Evolutionary conservation across 2,797 vertebrate genomes (phyloP).

Genomic region (Pangasius djambal): DNA sequence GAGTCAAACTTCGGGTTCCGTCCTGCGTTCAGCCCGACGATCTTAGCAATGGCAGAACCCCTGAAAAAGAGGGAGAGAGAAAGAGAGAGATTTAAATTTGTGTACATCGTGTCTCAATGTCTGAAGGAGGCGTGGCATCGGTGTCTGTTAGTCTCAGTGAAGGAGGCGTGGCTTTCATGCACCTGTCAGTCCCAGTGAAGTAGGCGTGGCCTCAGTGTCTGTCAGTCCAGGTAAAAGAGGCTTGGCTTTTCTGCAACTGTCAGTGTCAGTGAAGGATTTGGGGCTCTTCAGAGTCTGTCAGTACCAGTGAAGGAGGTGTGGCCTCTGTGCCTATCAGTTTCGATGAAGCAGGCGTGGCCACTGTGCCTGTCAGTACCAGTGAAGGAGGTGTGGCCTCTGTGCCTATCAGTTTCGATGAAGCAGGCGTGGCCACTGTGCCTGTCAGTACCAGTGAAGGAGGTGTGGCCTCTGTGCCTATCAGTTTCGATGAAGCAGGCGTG

Average conservation of each 20-base stretch:
- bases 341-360: background rate
- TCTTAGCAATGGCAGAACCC: constrained; percentile 96
- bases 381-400: background rate
- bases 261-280: background rate
- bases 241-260: too few species aligned
- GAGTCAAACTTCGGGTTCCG: constrained; percentile 81
- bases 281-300: background rate
- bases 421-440: background rate
- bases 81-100: constrained; percentile 24
- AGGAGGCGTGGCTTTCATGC: background rate
- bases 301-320: background rate
- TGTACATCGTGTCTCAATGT: background rate
- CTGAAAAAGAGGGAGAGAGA: constrained; percentile 67
- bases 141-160: background rate
- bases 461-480: background rate
- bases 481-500: background rate
- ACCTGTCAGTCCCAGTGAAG: background rate
- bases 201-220: background rate
- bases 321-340: too few species aligned
- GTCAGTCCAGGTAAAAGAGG: background rate
- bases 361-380: background rate
- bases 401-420: background rate
- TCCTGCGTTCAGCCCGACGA: constrained; percentile 84
- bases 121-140: background rate
- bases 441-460: background rate